These are phyloP conservation scores for Scaptomyza parva DNA, from an alignment of 2,888 invertebrate genomes.

Conservation along the genomic window DNA sequence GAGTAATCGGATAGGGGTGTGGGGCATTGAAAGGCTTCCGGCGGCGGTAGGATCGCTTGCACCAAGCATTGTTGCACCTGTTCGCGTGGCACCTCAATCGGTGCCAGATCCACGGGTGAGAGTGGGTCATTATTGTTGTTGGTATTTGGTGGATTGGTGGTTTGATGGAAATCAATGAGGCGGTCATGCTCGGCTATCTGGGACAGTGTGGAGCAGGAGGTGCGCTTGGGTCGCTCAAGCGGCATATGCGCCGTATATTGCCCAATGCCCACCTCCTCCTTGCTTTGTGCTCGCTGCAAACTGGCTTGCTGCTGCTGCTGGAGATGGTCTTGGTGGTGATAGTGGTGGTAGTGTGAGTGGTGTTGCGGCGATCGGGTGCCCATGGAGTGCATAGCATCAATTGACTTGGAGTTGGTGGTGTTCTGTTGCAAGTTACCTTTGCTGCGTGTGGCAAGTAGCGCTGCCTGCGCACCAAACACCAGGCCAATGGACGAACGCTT, in stretches of 20 bases:
- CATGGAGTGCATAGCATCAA: slow-evolving; percentile 76
- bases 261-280: slow-evolving; percentile 82
- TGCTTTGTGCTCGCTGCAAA: slow-evolving; percentile 76
- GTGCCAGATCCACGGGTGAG: slow-evolving; percentile 83
- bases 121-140: slow-evolving; percentile 65
- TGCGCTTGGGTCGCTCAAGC: slow-evolving; percentile 87
- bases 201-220: slow-evolving; percentile 79
- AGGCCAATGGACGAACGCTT: slow-evolving; percentile 85
- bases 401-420: slow-evolving; percentile 81
- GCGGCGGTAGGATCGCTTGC: slow-evolving; percentile 91
- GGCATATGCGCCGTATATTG: slow-evolving; percentile 88
- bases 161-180: slow-evolving; percentile 63
- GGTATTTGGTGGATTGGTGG: slow-evolving; percentile 20
- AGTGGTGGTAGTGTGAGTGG: slow-evolving; percentile 1
- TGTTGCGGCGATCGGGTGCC: slow-evolving; percentile 59
- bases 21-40: slow-evolving; percentile 90
- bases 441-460: slow-evolving; percentile 83
- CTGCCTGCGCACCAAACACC: slow-evolving; percentile 84
- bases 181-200: slow-evolving; percentile 81
- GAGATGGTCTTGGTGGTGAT: slow-evolving; percentile 20
- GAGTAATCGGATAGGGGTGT: slow-evolving; percentile 88
- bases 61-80: slow-evolving; percentile 85
- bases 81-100: slow-evolving; percentile 82
- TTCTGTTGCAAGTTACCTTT: slow-evolving; percentile 82
- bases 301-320: slow-evolving; percentile 37